Percentiles rank a stretch among this genome's conserved stretches.
These are phyloP conservation scores for Pipra filicauda DNA, from an alignment of 2,113 vertebrate genomes.

Conservation along the genomic window DNA sequence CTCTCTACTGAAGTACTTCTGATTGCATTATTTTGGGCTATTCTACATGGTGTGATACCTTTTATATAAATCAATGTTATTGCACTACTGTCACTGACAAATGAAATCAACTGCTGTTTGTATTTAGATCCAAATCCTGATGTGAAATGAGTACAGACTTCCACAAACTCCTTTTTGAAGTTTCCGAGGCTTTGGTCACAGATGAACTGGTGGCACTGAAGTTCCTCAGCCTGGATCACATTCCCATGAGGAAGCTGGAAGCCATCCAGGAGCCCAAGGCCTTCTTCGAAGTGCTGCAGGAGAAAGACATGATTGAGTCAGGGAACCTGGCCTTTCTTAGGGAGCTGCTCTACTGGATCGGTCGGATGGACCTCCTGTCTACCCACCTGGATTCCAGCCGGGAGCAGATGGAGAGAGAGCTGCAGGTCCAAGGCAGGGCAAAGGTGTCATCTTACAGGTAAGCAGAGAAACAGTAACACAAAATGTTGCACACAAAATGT, in stretches of 20 bases:
- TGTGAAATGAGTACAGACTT: slow-evolving; percentile 29
- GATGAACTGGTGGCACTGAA: slow-evolving; percentile 63
- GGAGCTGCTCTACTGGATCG: slow-evolving; percentile 69
- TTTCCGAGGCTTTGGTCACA: slow-evolving; percentile 61
- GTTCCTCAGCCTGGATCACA: slow-evolving; percentile 66
- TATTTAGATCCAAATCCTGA: slow-evolving; percentile 30
- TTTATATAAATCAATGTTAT: neutral
- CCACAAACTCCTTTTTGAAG: slow-evolving; percentile 13
- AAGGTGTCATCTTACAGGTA: slow-evolving; percentile 71
- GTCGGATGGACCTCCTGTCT: slow-evolving; percentile 53
- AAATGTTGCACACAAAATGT: neutral
- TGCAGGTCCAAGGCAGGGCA: slow-evolving; percentile 14
- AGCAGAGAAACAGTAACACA: neutral
- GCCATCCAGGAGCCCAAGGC: slow-evolving; percentile 39
- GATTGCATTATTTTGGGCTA: neutral
- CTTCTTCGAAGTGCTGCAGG: slow-evolving; percentile 54
- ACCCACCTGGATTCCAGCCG: neutral
- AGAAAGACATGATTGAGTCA: slow-evolving; percentile 32
- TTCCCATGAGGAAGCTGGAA: slow-evolving; percentile 59
- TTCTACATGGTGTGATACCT: neutral
- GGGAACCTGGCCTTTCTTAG: slow-evolving; percentile 56
- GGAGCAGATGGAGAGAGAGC: slow-evolving; percentile 36
- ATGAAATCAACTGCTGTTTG: neutral
- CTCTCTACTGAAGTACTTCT: neutral
- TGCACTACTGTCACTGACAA: neutral